Conservation (phyloP, 53 echinoderm and acorn worm genomes). For the Patiria pectinifera region DNA sequence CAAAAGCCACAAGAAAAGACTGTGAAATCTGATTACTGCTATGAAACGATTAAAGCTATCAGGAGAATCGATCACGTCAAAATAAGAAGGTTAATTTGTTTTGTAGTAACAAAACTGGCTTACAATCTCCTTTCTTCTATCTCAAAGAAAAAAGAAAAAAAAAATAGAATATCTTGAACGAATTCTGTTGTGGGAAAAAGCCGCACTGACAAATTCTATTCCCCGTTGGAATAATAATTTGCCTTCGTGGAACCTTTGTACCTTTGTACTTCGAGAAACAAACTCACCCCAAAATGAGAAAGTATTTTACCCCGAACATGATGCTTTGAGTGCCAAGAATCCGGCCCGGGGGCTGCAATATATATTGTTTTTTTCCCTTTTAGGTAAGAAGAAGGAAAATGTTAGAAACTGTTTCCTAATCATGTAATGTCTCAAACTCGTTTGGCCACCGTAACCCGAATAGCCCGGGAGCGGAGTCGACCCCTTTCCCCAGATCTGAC, state of each 20-base stretch:
- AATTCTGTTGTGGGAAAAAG: too few species aligned
- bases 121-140: too few species aligned
- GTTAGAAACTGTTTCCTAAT: conserved; percentile 44
- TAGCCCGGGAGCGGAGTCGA: conserved; percentile 24
- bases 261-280: not conserved
- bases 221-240: not conserved
- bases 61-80: not conserved
- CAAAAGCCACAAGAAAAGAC: conserved; percentile 31
- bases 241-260: not conserved
- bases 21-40: not conserved
- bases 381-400: not conserved
- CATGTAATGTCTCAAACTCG: not conserved
- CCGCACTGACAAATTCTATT: too few species aligned
- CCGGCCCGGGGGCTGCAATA: not conserved
- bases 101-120: too few species aligned
- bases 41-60: conserved; percentile 17
- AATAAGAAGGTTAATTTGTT: not conserved
- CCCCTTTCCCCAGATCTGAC: conserved; percentile 46
- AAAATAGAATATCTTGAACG: too few species aligned
- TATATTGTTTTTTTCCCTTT: not conserved
- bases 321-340: not conserved
- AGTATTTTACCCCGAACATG: conserved; percentile 26
- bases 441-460: not conserved
- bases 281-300: not conserved
- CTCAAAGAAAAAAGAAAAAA: too few species aligned